Evolutionary conservation across 1,140 invertebrate genomes (phyloP).

Genomic region (Aphaenogaster floridana): DNA sequence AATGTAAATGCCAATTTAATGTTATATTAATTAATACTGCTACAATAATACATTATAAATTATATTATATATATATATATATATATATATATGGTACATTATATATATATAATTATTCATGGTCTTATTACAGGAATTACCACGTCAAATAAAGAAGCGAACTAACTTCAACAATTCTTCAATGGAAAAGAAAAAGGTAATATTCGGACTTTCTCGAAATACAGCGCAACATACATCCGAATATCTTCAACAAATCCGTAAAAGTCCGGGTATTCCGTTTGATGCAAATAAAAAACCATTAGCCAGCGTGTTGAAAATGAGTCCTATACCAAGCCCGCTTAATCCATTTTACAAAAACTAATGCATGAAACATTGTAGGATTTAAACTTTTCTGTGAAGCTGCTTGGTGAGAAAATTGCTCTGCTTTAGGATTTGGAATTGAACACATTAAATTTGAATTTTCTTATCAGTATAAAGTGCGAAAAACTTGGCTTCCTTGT

Average conservation of each 20-base stretch:
- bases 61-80: not conserved
- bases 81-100: not conserved
- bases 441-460: not conserved
- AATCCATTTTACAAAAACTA: constrained; percentile 91
- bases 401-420: not conserved
- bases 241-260: constrained; percentile 90
- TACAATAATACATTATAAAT: not conserved
- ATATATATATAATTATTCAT: not conserved
- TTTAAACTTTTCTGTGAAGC: not conserved
- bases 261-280: constrained; percentile 91
- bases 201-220: constrained; percentile 90
- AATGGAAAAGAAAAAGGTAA: constrained; percentile 87
- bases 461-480: not conserved
- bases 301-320: constrained; percentile 90
- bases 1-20: constrained; percentile 37
- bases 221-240: constrained; percentile 90
- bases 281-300: constrained; percentile 90
- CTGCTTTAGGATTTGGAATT: not conserved
- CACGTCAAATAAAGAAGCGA: not conserved
- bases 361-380: not conserved
- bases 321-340: constrained; percentile 90
- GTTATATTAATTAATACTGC: not conserved
- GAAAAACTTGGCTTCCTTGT: constrained; percentile 29
- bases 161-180: constrained; percentile 37
- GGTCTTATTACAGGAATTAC: constrained; percentile 27